Evolutionary conservation across 92 coral and sea anemone genomes (phyloP).

Genomic region (Metridium senile): DNA sequence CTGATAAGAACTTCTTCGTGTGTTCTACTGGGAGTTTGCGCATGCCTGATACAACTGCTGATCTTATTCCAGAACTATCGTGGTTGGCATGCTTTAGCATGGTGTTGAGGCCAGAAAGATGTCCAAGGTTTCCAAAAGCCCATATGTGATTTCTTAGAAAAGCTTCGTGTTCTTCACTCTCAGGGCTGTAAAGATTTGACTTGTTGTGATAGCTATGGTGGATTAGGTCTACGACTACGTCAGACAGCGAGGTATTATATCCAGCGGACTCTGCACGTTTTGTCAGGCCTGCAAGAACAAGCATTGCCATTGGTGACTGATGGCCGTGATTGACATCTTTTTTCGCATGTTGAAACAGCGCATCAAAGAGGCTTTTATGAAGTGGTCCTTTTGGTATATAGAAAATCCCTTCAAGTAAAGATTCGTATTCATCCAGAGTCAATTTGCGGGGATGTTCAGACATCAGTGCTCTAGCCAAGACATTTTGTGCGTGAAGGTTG

Average conservation of each 20-base stretch:
- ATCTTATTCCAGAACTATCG: conserved; percentile 80
- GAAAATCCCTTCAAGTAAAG: conserved; percentile 59
- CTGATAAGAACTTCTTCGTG: conserved; percentile 58
- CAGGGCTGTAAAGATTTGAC: conserved; percentile 57
- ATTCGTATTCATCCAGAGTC: conserved; percentile 64
- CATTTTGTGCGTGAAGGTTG: conserved; percentile 52
- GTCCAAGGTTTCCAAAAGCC: conserved; percentile 93
- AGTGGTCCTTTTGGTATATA: conserved; percentile 83
- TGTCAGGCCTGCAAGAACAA: conserved; percentile 69
- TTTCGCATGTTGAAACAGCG: conserved; percentile 48
- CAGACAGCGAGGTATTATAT: conserved; percentile 63
- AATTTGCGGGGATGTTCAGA: conserved; percentile 58
- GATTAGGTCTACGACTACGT: conserved; percentile 54
- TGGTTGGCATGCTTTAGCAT: conserved; percentile 74
- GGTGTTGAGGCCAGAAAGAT: conserved; percentile 55
- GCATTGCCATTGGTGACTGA: conserved; percentile 67
- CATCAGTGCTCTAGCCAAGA: conserved; percentile 61
- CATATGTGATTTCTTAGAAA: conserved; percentile 83
- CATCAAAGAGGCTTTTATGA: conserved; percentile 58
- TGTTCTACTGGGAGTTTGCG: conserved; percentile 69
- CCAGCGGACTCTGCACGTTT: conserved; percentile 68
- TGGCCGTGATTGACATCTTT: conserved; percentile 45
- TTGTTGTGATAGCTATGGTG: conserved; percentile 73
- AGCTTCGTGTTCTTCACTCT: conserved; percentile 62
- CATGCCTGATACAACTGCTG: conserved; percentile 83